Percentiles rank a stretch among this genome's conserved stretches.
phyloP scores from a whole-genome alignment of 1,140 invertebrate genomes.

The Hylaeus volcanicus region DNA sequence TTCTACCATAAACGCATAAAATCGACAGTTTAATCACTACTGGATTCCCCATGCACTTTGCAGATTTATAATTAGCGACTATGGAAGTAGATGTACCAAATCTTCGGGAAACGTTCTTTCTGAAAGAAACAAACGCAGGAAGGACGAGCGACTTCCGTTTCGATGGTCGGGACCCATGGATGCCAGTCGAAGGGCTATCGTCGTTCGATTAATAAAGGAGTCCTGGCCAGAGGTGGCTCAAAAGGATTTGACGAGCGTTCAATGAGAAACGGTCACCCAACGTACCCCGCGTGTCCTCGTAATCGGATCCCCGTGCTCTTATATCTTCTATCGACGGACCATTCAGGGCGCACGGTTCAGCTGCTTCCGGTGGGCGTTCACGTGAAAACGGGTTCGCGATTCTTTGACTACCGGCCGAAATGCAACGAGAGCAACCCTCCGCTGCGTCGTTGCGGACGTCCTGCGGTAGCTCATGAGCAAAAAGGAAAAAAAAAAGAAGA shows the following conservation, averaged over 20 bases:
- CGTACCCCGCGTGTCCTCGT: conserved; percentile 71
- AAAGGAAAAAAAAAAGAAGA: conserved; percentile 34
- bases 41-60: too few relatives aligned
- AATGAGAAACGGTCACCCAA: conserved; percentile 76
- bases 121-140: conserved; percentile 18
- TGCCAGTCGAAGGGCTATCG: neutral
- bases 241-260: conserved; percentile 40
- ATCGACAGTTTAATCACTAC: too few relatives aligned
- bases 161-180: neutral
- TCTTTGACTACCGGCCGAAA: conserved; percentile 59
- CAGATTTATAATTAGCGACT: too few relatives aligned
- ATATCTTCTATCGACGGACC: conserved; percentile 72
- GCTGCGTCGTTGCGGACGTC: conserved; percentile 38
- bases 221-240: neutral
- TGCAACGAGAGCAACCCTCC: conserved; percentile 51
- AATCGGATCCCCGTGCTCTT: conserved; percentile 77
- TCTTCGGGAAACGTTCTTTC: too few relatives aligned
- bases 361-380: conserved; percentile 80
- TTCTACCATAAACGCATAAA: too few relatives aligned
- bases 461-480: neutral
- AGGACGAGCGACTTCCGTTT: neutral
- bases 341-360: conserved; percentile 72
- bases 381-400: conserved; percentile 80
- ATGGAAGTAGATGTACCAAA: too few relatives aligned
- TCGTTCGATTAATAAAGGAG: conserved; percentile 39